A percentile compares a stretch with the other conserved stretches of the same genome.
These are phyloP conservation scores for Deroplatys truncata DNA, from an alignment of 2,888 invertebrate species.

Conservation along the genomic window DNA sequence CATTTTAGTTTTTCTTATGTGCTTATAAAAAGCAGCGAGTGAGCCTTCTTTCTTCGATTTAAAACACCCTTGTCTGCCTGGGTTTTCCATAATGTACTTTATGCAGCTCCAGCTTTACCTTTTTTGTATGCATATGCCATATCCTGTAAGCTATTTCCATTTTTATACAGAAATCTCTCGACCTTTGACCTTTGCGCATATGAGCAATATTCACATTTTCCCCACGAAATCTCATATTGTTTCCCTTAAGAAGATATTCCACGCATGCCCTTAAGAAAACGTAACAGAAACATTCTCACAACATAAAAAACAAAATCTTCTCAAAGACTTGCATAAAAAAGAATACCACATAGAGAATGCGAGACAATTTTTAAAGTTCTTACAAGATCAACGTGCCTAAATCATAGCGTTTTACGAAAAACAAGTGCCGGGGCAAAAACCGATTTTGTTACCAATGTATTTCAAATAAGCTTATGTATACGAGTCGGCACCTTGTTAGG, in stretches of 20 bases:
- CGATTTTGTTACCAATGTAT: too few species aligned
- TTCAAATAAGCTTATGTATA: too few species aligned
- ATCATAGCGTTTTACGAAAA: too few species aligned
- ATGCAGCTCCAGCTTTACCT: not conserved
- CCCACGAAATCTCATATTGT: not conserved
- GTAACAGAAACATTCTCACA: not conserved
- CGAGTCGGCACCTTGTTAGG: too few species aligned
- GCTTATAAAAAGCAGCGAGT: not conserved
- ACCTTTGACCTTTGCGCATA: not conserved
- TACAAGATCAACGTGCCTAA: too few species aligned
- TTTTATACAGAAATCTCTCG: not conserved
- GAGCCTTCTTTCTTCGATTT: not conserved
- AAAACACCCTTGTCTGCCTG: not conserved
- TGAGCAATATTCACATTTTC: not conserved
- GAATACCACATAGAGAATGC: not conserved
- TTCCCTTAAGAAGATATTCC: not conserved
- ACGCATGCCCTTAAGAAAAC: not conserved
- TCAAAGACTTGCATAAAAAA: not conserved
- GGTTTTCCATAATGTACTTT: not conserved
- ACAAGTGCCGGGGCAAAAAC: too few species aligned
- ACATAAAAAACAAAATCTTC: not conserved
- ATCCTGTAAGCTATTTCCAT: not conserved
- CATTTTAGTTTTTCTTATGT: not conserved
- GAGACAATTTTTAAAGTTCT: too few species aligned
- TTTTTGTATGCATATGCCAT: not conserved